Evolutionary conservation across 2,797 vertebrate species (phyloP).

Genomic region (Crenuchus spilurus): DNA sequence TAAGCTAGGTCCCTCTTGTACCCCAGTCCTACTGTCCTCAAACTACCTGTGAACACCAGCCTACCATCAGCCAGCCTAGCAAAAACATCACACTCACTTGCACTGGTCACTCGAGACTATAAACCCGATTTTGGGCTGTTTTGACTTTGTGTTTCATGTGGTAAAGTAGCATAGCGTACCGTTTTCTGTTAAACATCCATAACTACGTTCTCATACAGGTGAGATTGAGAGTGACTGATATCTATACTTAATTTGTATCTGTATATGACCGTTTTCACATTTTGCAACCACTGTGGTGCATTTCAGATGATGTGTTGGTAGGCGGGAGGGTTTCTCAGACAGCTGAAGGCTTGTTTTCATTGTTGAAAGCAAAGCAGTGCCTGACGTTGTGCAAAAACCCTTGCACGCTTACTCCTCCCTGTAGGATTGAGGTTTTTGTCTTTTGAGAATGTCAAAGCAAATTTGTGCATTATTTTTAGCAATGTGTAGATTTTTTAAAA

Average conservation of each 20-base stretch:
- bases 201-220: neutral
- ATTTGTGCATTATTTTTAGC: slow-evolving; percentile 2
- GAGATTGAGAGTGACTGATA: neutral
- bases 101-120: slow-evolving; percentile 24
- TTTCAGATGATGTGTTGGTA: neutral
- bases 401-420: neutral
- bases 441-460: slow-evolving; percentile 19
- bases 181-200: slow-evolving; percentile 25
- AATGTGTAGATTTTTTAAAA: neutral
- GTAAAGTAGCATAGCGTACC: neutral
- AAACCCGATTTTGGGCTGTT: slow-evolving; percentile 19
- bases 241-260: slow-evolving; percentile 2
- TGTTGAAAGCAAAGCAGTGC: neutral
- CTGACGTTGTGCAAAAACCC: slow-evolving; percentile 20
- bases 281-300: slow-evolving; percentile 9
- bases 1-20: neutral
- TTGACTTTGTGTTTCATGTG: neutral
- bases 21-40: neutral
- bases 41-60: slow-evolving; percentile 34
- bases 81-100: slow-evolving; percentile 30
- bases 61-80: slow-evolving; percentile 30
- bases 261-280: neutral
- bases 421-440: neutral
- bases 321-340: neutral
- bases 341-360: slow-evolving; percentile 12